phyloP scores from a whole-genome alignment of 2,113 vertebrate species.

The Pedetes capensis region DNA sequence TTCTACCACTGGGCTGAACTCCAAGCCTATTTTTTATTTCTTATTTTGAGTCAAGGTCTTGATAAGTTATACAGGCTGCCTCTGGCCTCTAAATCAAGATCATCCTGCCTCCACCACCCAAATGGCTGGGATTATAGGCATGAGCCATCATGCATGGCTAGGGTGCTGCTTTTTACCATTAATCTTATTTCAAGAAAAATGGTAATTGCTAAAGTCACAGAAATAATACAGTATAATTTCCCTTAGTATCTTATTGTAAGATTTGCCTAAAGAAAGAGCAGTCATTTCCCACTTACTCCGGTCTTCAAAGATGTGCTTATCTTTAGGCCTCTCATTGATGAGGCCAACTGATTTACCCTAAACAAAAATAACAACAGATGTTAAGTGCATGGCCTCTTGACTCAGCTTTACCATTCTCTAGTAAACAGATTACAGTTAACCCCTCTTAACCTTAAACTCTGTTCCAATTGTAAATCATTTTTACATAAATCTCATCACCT shows the following conservation, averaged over 20 bases:
- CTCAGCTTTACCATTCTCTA: neutral
- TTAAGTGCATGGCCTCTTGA: neutral
- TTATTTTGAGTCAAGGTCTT: no score
- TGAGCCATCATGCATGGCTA: no score
- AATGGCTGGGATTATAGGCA: no score
- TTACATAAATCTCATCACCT: neutral
- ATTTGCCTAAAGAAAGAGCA: neutral
- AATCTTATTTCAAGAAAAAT: neutral
- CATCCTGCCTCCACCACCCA: no score
- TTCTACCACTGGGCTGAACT: no score
- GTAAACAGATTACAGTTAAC: neutral
- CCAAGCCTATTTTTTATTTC: no score
- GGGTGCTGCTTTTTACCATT: neutral
- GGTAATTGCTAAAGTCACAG: neutral
- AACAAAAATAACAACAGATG: neutral
- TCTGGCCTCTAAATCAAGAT: no score
- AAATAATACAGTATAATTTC: neutral
- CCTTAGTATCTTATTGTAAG: neutral
- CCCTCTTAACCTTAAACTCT: constrained; percentile 8
- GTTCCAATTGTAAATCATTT: no score
- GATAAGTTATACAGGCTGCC: no score
- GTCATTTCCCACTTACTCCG: neutral
- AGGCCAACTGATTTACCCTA: neutral
- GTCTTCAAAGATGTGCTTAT: neutral
- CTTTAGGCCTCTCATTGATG: neutral